Conservation (phyloP, 2,888 invertebrate species). For the Embidobia sp. region DNA sequence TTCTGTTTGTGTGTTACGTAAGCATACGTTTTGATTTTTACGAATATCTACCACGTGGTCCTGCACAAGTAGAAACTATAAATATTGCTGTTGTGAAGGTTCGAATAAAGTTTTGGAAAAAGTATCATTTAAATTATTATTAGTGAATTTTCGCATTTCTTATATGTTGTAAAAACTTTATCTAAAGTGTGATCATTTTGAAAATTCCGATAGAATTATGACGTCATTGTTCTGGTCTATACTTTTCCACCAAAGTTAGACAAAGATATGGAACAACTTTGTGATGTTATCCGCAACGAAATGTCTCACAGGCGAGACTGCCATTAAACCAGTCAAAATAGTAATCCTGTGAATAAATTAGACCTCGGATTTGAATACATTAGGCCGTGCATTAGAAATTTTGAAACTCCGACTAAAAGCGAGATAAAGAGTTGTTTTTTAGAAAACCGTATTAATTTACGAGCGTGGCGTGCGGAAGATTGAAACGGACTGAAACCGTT, state of each 20-base stretch:
- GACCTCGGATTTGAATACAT: slow-evolving; percentile 44
- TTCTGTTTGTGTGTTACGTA: neutral
- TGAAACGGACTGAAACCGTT: slow-evolving; percentile 6
- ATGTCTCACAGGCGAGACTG: slow-evolving; percentile 24
- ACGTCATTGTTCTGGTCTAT: too few species aligned
- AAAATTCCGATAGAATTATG: too few species aligned
- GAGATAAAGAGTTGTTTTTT: slow-evolving; percentile 24
- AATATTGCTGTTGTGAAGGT: too few species aligned
- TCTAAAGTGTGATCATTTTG: too few species aligned
- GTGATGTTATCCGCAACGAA: slow-evolving; percentile 44
- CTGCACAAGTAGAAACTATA: too few species aligned
- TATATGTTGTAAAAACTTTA: too few species aligned
- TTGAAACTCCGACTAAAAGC: slow-evolving; percentile 6
- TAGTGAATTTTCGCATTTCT: too few species aligned
- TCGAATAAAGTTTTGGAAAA: too few species aligned
- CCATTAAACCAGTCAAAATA: slow-evolving; percentile 59
- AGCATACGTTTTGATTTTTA: too few species aligned
- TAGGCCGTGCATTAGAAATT: slow-evolving; percentile 11
- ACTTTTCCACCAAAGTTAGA: slow-evolving; percentile 13
- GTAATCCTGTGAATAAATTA: slow-evolving; percentile 48
- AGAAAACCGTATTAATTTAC: slow-evolving; percentile 31
- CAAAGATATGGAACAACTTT: slow-evolving; percentile 19
- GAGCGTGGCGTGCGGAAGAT: slow-evolving; percentile 20
- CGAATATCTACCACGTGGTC: too few species aligned
- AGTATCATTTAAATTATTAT: too few species aligned